Conservation (phyloP, 2,888 invertebrate genomes). For the Flexamia atlantica region DNA sequence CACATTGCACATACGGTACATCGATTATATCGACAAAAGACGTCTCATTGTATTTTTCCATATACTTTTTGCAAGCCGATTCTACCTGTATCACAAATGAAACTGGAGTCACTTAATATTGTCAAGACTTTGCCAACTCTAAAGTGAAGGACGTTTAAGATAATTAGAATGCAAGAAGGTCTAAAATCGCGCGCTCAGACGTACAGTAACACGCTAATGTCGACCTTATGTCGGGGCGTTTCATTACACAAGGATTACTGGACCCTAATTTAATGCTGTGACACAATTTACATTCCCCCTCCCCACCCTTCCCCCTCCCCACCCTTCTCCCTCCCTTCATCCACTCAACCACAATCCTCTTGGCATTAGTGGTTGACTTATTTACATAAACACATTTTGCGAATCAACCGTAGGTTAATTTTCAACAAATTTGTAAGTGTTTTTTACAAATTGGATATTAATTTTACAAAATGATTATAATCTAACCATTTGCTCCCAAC, state of each 20-base stretch:
- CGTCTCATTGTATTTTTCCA: too few relatives aligned
- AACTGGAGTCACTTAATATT: too few relatives aligned
- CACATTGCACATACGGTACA: too few relatives aligned
- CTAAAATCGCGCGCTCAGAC: not conserved
- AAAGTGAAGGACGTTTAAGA: not conserved
- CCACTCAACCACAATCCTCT: too few relatives aligned
- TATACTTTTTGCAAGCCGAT: too few relatives aligned
- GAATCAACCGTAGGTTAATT: not conserved
- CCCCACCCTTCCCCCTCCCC: not conserved
- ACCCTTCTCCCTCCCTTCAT: not conserved
- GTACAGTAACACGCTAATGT: not conserved
- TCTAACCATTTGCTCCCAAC: too few relatives aligned
- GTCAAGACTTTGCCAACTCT: not conserved
- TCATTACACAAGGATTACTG: slow-evolving; percentile 25
- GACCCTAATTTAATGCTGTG: slow-evolving; percentile 37
- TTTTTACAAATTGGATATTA: too few relatives aligned
- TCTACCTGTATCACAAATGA: too few relatives aligned
- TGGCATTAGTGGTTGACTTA: not conserved
- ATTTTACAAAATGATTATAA: too few relatives aligned
- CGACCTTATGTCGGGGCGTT: slow-evolving; percentile 34
- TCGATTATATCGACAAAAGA: too few relatives aligned
- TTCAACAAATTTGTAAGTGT: too few relatives aligned
- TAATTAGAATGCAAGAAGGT: slow-evolving; percentile 48
- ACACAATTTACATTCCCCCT: slow-evolving; percentile 17
- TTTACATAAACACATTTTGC: not conserved